These are phyloP conservation scores for Ciconia stormi DNA, from an alignment of 2,113 vertebrate genomes.

Conservation along the genomic window DNA sequence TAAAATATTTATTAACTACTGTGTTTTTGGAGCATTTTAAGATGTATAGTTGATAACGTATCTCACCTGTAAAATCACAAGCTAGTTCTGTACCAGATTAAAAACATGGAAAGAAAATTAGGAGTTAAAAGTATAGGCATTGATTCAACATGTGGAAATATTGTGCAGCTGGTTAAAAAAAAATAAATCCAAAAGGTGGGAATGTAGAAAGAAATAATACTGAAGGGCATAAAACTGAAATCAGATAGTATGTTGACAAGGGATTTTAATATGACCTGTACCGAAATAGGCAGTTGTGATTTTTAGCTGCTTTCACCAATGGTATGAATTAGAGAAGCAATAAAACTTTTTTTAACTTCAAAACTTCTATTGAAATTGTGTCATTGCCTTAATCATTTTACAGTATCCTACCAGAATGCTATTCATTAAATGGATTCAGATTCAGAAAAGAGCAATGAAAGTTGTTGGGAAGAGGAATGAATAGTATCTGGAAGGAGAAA, in stretches of 20 bases:
- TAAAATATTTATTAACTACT: not conserved
- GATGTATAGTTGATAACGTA: fast-evolving
- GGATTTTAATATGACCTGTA: not conserved
- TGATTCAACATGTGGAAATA: not conserved
- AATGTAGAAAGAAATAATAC: not conserved
- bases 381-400: not conserved
- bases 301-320: not conserved
- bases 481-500: not conserved
- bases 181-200: not conserved
- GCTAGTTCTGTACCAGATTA: not conserved
- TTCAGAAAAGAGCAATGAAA: not conserved
- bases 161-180: not conserved
- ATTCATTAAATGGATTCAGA: not conserved
- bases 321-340: not conserved
- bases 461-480: not conserved
- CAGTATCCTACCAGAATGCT: not conserved
- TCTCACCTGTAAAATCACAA: not conserved
- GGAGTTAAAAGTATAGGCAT: not conserved
- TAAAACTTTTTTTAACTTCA: not conserved
- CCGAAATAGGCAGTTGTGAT: not conserved
- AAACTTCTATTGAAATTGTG: not conserved
- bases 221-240: not conserved
- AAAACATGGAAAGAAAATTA: not conserved
- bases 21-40: not conserved
- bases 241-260: not conserved